Conservation (phyloP, 2,888 invertebrate genomes). For the Psylliodes chrysocephalus region DNA sequence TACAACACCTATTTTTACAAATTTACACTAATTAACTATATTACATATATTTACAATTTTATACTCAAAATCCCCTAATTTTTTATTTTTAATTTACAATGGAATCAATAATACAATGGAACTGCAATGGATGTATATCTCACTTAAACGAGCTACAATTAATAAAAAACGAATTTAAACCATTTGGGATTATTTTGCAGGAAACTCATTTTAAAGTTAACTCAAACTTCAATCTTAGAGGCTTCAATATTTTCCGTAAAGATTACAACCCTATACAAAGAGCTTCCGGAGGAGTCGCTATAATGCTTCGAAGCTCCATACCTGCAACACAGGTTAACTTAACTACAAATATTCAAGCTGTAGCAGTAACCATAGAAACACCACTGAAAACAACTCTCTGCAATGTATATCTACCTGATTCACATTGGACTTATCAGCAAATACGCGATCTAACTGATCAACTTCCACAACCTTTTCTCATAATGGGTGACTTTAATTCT, state of each 20-base stretch:
- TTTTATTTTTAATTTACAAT: too few species aligned
- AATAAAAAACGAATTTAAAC: background rate
- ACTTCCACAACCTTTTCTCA: background rate
- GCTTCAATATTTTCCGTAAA: background rate
- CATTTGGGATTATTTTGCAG: too few species aligned
- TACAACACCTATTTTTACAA: too few species aligned
- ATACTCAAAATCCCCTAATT: too few species aligned
- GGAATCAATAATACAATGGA: too few species aligned
- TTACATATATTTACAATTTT: too few species aligned
- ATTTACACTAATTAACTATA: too few species aligned
- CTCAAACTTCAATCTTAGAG: background rate
- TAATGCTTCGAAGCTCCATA: background rate
- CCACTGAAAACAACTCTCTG: background rate
- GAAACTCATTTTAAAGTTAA: too few species aligned
- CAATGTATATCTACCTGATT: constrained; percentile 3
- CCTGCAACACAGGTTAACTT: background rate
- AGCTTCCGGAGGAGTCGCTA: background rate
- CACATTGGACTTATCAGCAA: background rate
- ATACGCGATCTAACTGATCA: background rate
- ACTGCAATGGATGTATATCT: too few species aligned
- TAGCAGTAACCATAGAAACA: background rate
- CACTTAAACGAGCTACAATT: background rate
- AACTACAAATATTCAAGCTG: background rate
- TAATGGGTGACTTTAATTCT: background rate
- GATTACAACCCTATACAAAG: background rate